A percentile compares a stretch with the other conserved stretches of the same genome.
phyloP scores from a whole-genome alignment of 2,113 vertebrate species.

The Clarias batrachus region DNA sequence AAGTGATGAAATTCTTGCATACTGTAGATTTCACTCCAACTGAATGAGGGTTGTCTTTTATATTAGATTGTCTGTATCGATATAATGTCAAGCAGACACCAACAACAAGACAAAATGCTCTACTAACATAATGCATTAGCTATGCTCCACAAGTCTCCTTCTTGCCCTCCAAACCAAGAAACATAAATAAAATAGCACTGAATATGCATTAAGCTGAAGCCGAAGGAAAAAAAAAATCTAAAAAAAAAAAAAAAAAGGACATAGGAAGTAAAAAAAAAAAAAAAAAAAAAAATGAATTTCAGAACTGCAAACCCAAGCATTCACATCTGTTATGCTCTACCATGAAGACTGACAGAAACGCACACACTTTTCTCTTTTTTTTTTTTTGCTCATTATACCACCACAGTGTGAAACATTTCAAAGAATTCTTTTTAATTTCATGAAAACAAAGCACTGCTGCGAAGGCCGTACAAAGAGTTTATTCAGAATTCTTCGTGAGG shows the following conservation, averaged over 20 bases:
- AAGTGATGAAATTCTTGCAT: not conserved
- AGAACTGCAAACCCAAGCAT: not conserved
- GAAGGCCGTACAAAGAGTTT: slow-evolving; percentile 17
- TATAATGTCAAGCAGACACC: not conserved
- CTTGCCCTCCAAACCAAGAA: not conserved
- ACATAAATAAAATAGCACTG: not conserved
- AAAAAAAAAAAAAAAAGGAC: too few relatives aligned
- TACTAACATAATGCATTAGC: slow-evolving; percentile 17
- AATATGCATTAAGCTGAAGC: not conserved
- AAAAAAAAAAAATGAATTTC: not conserved
- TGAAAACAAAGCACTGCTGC: not conserved
- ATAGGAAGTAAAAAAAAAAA: too few relatives aligned
- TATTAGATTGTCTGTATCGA: not conserved
- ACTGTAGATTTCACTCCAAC: not conserved
- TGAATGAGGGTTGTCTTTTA: not conserved
- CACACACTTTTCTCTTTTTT: not conserved
- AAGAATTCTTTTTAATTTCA: not conserved
- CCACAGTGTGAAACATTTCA: not conserved
- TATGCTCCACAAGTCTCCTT: not conserved
- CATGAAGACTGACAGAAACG: not conserved
- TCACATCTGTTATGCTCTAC: not conserved
- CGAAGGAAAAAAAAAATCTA: too few relatives aligned
- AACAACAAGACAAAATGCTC: not conserved
- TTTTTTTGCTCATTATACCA: not conserved
- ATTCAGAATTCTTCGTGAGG: slow-evolving; percentile 1